Percentiles rank a stretch among this genome's conserved stretches.
Conservation (phyloP, 2,888 invertebrate species). For the Villa cingulata region DNA sequence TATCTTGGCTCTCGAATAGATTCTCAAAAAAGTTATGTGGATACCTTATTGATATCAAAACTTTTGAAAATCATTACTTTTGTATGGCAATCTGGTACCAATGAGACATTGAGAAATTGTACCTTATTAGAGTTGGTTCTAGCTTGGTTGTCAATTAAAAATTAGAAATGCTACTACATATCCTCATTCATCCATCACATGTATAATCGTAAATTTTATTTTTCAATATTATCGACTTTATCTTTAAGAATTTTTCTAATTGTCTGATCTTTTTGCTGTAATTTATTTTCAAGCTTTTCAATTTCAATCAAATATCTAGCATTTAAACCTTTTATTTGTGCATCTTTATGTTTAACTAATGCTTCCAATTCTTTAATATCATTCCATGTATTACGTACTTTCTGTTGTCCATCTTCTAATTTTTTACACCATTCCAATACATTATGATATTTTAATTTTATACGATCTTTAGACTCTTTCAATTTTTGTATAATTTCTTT, state of each 20-base stretch:
- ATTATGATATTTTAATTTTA: constrained; percentile 30
- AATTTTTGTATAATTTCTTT: constrained; percentile 25
- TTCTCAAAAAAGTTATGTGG: too few relatives aligned
- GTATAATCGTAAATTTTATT: too few relatives aligned
- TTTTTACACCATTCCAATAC: constrained; percentile 32
- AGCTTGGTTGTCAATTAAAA: too few relatives aligned
- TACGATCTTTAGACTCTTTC: constrained; percentile 28
- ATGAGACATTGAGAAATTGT: too few relatives aligned
- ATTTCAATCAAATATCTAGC: constrained; percentile 28
- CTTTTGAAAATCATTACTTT: too few relatives aligned
- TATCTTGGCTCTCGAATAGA: too few relatives aligned
- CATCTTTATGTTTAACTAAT: constrained; percentile 33
- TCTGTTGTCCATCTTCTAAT: constrained; percentile 27
- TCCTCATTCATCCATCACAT: too few relatives aligned
- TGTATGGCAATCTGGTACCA: too few relatives aligned
- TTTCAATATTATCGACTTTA: too few relatives aligned
- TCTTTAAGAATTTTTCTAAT: constrained; percentile 28
- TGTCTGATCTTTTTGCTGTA: constrained; percentile 34
- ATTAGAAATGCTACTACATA: too few relatives aligned
- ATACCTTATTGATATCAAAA: too few relatives aligned
- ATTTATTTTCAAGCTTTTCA: constrained; percentile 26
- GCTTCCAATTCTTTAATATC: constrained; percentile 30
- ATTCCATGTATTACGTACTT: constrained; percentile 29
- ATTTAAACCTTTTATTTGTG: constrained; percentile 31
- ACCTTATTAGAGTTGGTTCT: too few relatives aligned